These are phyloP conservation scores for Macaria liturata DNA, from an alignment of 2,888 invertebrate genomes.

Conservation along the genomic window DNA sequence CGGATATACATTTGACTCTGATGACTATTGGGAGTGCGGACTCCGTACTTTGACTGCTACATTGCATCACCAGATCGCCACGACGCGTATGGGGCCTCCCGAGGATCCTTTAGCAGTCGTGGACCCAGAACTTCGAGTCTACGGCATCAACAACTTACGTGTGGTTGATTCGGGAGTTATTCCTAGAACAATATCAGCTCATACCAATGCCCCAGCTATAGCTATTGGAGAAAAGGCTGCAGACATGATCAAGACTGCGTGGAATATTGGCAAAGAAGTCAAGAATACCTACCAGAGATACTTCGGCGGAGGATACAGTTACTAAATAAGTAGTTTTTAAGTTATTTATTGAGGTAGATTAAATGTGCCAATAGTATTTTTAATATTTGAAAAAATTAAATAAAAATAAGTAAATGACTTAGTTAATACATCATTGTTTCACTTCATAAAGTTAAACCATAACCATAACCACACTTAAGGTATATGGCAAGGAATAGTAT, in stretches of 20 bases:
- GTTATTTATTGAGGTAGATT: no score
- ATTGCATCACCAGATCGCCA: slow-evolving; percentile 86
- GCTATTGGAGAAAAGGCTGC: slow-evolving; percentile 89
- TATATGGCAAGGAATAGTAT: no score
- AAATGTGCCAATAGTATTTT: no score
- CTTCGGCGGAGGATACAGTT: neutral
- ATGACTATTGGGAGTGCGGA: slow-evolving; percentile 89
- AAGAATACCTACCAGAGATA: neutral
- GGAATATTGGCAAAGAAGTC: slow-evolving; percentile 42
- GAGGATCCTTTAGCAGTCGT: slow-evolving; percentile 86
- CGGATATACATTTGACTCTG: slow-evolving; percentile 74
- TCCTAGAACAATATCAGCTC: slow-evolving; percentile 85
- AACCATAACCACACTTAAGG: no score
- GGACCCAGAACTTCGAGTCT: slow-evolving; percentile 84
- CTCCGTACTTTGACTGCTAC: slow-evolving; percentile 84
- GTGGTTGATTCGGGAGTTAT: slow-evolving; percentile 88
- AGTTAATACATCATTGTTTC: no score
- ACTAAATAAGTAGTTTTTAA: no score
- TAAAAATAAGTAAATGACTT: no score
- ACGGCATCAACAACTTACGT: slow-evolving; percentile 83
- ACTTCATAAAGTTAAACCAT: no score
- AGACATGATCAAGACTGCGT: slow-evolving; percentile 84
- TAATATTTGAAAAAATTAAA: no score
- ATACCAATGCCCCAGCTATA: slow-evolving; percentile 87
- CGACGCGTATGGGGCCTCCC: slow-evolving; percentile 88